Conservation (phyloP, 2,888 invertebrate genomes). For the Volucella bombylans region DNA sequence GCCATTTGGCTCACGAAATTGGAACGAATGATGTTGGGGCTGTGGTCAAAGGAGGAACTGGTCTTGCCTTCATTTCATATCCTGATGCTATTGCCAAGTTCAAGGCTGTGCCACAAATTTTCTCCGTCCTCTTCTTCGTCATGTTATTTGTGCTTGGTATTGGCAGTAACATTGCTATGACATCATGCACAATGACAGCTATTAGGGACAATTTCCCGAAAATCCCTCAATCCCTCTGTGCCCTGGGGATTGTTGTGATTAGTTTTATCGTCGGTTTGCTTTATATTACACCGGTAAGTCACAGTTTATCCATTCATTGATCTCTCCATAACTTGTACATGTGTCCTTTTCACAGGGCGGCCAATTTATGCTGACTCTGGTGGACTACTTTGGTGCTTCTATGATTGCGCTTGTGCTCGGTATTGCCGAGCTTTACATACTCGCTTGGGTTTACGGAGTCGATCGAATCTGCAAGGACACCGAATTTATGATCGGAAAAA, state of each 20-base stretch:
- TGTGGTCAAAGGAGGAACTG: conserved; percentile 84
- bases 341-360: conserved; percentile 85
- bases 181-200: conserved; percentile 83
- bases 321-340: neutral
- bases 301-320: neutral
- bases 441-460: conserved; percentile 89
- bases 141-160: conserved; percentile 85
- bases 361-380: conserved; percentile 88
- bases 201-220: conserved; percentile 83
- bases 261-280: conserved; percentile 85
- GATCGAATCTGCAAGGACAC: conserved; percentile 88
- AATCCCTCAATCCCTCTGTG: conserved; percentile 84
- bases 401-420: conserved; percentile 88
- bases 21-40: conserved; percentile 83
- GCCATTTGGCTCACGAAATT: conserved; percentile 84
- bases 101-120: conserved; percentile 84
- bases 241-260: conserved; percentile 82
- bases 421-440: conserved; percentile 86
- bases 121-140: conserved; percentile 84
- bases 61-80: conserved; percentile 85
- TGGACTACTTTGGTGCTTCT: conserved; percentile 89
- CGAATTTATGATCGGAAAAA: conserved; percentile 90
- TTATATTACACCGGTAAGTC: conserved; percentile 86
- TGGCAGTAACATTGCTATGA: conserved; percentile 83
- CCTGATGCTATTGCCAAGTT: conserved; percentile 85